Base-by-base conservation (phyloP, 1,140 invertebrate genomes). In the Apis laboriosa region DNA sequence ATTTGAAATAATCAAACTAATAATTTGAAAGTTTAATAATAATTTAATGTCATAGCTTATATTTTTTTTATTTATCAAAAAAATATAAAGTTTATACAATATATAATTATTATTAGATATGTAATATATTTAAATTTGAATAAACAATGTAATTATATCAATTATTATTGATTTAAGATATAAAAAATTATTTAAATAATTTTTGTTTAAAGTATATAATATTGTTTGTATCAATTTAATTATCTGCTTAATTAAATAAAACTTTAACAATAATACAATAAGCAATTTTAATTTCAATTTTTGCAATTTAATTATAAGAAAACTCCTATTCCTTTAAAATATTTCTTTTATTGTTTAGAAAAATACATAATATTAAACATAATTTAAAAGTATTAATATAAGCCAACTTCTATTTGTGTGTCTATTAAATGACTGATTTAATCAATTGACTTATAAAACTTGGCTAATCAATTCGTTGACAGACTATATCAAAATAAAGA, bases 61-160 rank as follows among this genome's bases (percentile, higher is more conserved):
- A 51, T 24, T 71, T 79, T 61, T 24, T 72, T 43, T 63, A 63
- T 79, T 63, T 79, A 72, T 56, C n/a, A 17, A 56, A 61, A 58
- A n/a, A 24, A 70, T 24, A 24, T 24, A 24, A 56, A 71, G 34
- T n/a, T 79, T 58, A 34, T 53, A 9, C 49, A 55, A 55, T 73
- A 5, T 73, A 51, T 12, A 73, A 73, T 49, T 80, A 21, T 51
- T 73, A n/a, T 21, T 51, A 49, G 53, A 24, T 71, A 79, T 60
- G 28, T 19, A 34, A 15, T 66, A 15, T 66, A 51, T 71, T 58
- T 60, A 51, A 34, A 28, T 43, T 53, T 58, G 55, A 21, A 24
- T 64, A 49, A 67, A 77, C 24, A 77, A 8, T 21, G 12, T 12
- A 34, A 53, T 72, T 71, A 67, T 55, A 17, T 67, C 12, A 56